Percentiles rank a stretch among this genome's conserved stretches.
These are phyloP conservation scores for Melanaphis sacchari DNA, from an alignment of 1,140 invertebrate genomes.

Conservation along the genomic window DNA sequence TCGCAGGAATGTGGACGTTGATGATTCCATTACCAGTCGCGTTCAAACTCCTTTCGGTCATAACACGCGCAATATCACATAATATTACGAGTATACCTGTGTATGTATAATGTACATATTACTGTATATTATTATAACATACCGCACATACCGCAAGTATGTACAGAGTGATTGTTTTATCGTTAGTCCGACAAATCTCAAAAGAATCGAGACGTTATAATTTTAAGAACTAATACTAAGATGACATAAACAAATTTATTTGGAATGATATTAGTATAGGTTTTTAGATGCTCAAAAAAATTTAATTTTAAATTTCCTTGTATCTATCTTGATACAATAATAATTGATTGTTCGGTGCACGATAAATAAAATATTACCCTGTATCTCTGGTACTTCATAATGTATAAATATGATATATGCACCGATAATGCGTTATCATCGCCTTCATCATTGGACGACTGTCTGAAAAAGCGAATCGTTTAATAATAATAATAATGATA, in stretches of 20 bases:
- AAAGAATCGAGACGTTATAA: background rate
- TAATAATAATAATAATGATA: too few species aligned
- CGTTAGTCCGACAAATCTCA: background rate
- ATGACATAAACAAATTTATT: background rate
- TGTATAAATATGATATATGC: too few species aligned
- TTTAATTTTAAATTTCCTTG: background rate
- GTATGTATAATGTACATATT: background rate
- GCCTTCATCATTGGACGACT: too few species aligned
- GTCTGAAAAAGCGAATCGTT: too few species aligned
- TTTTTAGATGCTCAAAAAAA: background rate
- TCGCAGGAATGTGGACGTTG: conserved; percentile 4
- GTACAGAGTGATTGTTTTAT: background rate
- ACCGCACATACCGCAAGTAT: conserved; percentile 1
- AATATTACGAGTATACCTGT: background rate
- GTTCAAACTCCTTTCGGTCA: background rate
- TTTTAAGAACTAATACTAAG: background rate
- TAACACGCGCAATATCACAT: background rate
- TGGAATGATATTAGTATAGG: background rate
- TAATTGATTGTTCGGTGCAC: too few species aligned
- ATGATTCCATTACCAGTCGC: conserved; percentile 36
- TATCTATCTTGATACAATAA: background rate
- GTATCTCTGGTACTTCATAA: too few species aligned
- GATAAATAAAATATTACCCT: too few species aligned
- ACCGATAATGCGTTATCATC: too few species aligned
- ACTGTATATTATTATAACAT: background rate